Evolutionary conservation across 2,113 vertebrate species (phyloP).

Genomic region (Mirounga angustirostris): DNA sequence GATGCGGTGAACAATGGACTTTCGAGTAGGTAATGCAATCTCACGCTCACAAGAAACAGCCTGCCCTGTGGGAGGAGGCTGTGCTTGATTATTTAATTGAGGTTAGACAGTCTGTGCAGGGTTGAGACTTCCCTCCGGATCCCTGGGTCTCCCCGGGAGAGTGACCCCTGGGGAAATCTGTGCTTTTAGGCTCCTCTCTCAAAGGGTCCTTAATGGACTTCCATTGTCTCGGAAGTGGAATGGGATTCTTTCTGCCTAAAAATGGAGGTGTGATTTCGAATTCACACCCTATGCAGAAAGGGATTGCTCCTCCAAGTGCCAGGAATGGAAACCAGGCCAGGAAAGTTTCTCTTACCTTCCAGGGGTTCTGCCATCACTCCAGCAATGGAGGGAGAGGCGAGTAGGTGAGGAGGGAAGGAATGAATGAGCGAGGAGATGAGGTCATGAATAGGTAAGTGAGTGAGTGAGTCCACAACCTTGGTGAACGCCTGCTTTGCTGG

Average conservation of each 20-base stretch:
- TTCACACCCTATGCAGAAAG: not conserved
- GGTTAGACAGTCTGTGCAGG: rapidly evolving
- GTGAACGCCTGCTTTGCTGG: not conserved
- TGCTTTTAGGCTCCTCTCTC: not conserved
- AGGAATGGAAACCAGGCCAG: not conserved
- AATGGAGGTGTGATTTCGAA: not conserved
- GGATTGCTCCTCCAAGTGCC: not conserved
- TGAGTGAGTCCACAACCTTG: rapidly evolving
- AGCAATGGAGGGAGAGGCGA: not conserved
- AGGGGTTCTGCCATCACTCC: not conserved
- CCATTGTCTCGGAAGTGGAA: not conserved
- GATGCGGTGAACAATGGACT: not conserved
- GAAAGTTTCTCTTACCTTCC: not conserved
- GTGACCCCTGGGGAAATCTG: not conserved
- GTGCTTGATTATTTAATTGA: not conserved
- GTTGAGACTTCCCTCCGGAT: not conserved
- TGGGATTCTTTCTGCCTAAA: not conserved
- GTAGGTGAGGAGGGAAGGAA: not conserved
- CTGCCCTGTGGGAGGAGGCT: not conserved
- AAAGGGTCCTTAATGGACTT: not conserved
- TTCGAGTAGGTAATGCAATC: not conserved
- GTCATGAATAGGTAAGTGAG: not conserved
- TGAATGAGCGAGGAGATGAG: not conserved
- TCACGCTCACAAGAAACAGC: not conserved
- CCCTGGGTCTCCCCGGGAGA: not conserved